These are phyloP conservation scores for Megalopta genalis DNA, from an alignment of 1,140 invertebrate species.

Conservation along the genomic window DNA sequence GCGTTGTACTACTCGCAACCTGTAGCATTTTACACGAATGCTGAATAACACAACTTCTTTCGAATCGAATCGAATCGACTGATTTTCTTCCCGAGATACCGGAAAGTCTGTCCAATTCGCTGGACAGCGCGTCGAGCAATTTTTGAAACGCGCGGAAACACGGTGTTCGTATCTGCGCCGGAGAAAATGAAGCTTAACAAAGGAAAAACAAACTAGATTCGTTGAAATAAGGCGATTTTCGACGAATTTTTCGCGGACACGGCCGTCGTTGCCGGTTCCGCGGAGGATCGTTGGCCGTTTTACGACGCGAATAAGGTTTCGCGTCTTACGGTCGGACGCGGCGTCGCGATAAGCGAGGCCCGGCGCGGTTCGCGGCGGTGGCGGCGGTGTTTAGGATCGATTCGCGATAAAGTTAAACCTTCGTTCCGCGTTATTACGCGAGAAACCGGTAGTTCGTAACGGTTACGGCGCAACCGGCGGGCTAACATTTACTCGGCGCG, in stretches of 20 bases:
- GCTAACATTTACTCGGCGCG: not conserved
- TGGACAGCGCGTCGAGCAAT: no score
- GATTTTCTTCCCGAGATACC: no score
- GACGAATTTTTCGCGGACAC: not conserved
- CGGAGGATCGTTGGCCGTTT: not conserved
- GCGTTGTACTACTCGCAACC: no score
- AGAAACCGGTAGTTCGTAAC: constrained; percentile 47
- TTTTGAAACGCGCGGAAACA: no score
- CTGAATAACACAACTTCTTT: no score
- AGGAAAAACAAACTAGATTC: no score
- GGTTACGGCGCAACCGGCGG: constrained; percentile 1
- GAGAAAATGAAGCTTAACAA: no score
- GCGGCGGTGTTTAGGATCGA: not conserved
- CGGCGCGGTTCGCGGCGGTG: not conserved
- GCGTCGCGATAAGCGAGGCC: constrained; percentile 5
- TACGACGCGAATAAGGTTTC: not conserved
- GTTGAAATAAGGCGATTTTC: no score
- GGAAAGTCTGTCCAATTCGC: no score
- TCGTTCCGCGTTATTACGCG: constrained; percentile 45
- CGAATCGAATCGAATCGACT: no score
- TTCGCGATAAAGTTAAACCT: constrained; percentile 24
- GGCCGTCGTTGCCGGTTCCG: not conserved
- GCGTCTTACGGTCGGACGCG: not conserved
- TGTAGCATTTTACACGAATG: no score
- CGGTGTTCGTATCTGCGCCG: no score